Conservation (phyloP, 2,888 invertebrate genomes). For the Phlogophora meticulosa region DNA sequence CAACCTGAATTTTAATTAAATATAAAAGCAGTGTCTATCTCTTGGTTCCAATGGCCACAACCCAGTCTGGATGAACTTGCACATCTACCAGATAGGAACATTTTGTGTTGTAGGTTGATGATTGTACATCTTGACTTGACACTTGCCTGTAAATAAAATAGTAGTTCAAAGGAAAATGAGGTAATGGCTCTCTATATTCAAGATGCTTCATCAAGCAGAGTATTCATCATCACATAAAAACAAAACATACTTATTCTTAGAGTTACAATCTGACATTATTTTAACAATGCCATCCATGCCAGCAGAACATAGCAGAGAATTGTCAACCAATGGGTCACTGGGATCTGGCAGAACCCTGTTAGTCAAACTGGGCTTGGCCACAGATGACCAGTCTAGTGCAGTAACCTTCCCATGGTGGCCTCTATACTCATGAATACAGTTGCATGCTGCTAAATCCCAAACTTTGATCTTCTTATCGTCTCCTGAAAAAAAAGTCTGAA, state of each 20-base stretch:
- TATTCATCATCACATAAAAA: not conserved
- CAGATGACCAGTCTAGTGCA: conserved; percentile 91
- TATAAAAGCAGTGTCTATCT: conserved; percentile 70
- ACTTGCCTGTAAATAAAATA: conserved; percentile 78
- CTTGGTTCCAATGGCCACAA: conserved; percentile 88
- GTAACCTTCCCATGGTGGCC: conserved; percentile 92
- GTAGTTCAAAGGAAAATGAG: not conserved
- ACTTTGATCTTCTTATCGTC: conserved; percentile 93
- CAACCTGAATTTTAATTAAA: conserved; percentile 32
- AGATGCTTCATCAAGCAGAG: not conserved
- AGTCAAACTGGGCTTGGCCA: conserved; percentile 82
- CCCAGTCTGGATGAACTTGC: conserved; percentile 88
- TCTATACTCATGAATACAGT: conserved; percentile 92
- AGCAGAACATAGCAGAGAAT: conserved; percentile 92
- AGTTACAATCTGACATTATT: conserved; percentile 92
- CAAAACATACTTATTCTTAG: conserved; percentile 83
- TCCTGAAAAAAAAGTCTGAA: conserved; percentile 80
- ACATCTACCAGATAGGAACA: conserved; percentile 89
- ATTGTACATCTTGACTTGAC: conserved; percentile 83
- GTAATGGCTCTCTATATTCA: not conserved
- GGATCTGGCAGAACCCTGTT: conserved; percentile 78
- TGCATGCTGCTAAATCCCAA: conserved; percentile 94
- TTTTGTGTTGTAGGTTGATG: conserved; percentile 87
- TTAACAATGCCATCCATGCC: conserved; percentile 92
- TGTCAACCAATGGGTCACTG: conserved; percentile 76